phyloP scores from a whole-genome alignment of 2,888 invertebrate genomes.

The Osmoderma eremita region DNA sequence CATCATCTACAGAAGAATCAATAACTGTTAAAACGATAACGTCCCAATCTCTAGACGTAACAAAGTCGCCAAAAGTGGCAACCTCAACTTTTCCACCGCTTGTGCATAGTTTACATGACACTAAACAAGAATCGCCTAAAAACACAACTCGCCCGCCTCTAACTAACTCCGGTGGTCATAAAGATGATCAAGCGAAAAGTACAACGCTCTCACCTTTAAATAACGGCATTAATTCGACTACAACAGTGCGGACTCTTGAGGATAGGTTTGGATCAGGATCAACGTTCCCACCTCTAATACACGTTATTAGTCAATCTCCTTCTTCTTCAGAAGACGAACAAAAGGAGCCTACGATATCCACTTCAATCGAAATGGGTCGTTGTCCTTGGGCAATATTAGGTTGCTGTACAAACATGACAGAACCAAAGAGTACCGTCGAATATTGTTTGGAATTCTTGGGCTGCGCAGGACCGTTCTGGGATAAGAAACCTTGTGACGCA shows the following conservation, averaged over 20 bases:
- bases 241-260: too few species aligned
- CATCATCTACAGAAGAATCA: too few species aligned
- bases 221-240: too few species aligned
- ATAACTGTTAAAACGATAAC: too few species aligned
- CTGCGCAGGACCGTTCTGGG: slow-evolving; percentile 80
- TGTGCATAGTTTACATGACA: background rate
- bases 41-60: too few species aligned
- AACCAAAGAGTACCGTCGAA: slow-evolving; percentile 61
- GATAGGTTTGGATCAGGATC: slow-evolving; percentile 38
- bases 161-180: too few species aligned
- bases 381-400: slow-evolving; percentile 60
- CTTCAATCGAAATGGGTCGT: background rate
- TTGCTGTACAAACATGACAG: slow-evolving; percentile 70
- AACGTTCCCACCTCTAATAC: slow-evolving; percentile 52
- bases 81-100: slow-evolving; percentile 3
- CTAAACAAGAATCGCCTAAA: too few species aligned
- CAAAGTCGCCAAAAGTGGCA: background rate
- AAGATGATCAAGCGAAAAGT: too few species aligned
- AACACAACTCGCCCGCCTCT: too few species aligned
- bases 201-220: too few species aligned
- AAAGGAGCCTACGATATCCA: background rate
- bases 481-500: slow-evolving; percentile 75
- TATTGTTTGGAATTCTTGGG: slow-evolving; percentile 77
- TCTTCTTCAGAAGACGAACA: background rate
- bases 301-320: slow-evolving; percentile 29